These are phyloP conservation scores for Ptychadena robeensis DNA, from an alignment of 2,797 vertebrate genomes.

Conservation along the genomic window DNA sequence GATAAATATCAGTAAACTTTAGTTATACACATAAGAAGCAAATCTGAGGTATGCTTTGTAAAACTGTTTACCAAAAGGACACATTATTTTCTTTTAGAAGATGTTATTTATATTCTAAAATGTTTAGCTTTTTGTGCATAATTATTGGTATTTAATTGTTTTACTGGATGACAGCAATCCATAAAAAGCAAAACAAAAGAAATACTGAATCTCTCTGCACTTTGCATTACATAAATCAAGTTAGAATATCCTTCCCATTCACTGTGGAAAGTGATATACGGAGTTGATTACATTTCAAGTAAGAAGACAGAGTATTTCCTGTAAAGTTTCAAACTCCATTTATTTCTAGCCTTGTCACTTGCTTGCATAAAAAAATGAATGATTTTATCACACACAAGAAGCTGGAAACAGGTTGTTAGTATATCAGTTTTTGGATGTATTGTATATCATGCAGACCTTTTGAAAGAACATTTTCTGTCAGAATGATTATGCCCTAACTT, in stretches of 20 bases:
- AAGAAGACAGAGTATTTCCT: constrained; percentile 70
- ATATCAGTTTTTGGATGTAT: constrained; percentile 74
- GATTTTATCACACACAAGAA: constrained; percentile 78
- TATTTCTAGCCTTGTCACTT: constrained; percentile 77
- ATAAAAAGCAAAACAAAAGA: constrained; percentile 34
- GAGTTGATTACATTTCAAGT: constrained; percentile 61
- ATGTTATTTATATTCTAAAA: not conserved
- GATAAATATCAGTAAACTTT: not conserved
- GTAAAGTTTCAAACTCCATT: constrained; percentile 73
- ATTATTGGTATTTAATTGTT: constrained; percentile 29
- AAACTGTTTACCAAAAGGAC: too few species aligned
- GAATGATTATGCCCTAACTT: constrained; percentile 79
- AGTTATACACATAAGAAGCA: too few species aligned
- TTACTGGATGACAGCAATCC: not conserved
- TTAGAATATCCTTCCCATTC: constrained; percentile 47
- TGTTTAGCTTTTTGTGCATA: not conserved
- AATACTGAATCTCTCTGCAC: constrained; percentile 10
- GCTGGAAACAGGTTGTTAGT: constrained; percentile 73
- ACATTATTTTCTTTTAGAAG: not conserved
- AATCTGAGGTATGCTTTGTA: too few species aligned
- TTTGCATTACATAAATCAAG: constrained; percentile 42
- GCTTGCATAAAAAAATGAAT: constrained; percentile 78
- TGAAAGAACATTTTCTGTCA: constrained; percentile 80
- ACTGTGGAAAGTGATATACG: constrained; percentile 55
- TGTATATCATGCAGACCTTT: constrained; percentile 77